Evolutionary conservation across 2,113 vertebrate genomes (phyloP), one percentile per base, ranked within the genome.

Genomic region (Anarrhichthys ocellatus): DNA sequence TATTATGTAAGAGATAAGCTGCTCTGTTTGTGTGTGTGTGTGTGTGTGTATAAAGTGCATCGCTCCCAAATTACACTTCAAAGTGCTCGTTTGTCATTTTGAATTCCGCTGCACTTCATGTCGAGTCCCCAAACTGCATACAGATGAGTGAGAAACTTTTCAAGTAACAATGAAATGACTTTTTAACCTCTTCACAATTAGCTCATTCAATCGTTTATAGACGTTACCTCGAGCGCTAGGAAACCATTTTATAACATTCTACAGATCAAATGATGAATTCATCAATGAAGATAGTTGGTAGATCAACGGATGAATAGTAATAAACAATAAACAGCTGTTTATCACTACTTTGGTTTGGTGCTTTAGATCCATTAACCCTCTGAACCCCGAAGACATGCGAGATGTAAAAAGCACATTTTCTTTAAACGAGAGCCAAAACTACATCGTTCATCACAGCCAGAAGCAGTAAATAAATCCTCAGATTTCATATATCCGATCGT

Each of bases 1-100:
- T 42, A 20, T 84, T 87, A 84, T 58, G 20, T 74, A 89, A 86
- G 68, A 86, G 80, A 84, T 89, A 87, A 89, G 83, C 85, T 84
- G 71, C 72, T 74, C 17, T n/a, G 67, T 56, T 44, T 8, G 65
- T 15, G 27, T 61, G 63, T 65, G 70, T 40, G 62, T 67, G 62
- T 58, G 48, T 46, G 72, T 40, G 63, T 58, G 40, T 50, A 0
- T 27, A 7, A 24, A 36, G 63, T 13, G 42, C 44, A 3, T 20
- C 40, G 24, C 36, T 71, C 50, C 20, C 6, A 48, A 77, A 83
- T 73, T 63, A 72, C 52, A 76, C 79, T 79, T 85, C 75, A 79
- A 82, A 82, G 82, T 34, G n/a, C 29, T 59, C 34, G 4, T 61
- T 68, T 80, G 77, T 80, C 71, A 42, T 65, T 77, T 54, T 52